A percentile compares a stretch with the other conserved stretches of the same genome.
Evolutionary conservation across 1,140 invertebrate genomes (phyloP).

Genomic region (Saccostrea glomerata): DNA sequence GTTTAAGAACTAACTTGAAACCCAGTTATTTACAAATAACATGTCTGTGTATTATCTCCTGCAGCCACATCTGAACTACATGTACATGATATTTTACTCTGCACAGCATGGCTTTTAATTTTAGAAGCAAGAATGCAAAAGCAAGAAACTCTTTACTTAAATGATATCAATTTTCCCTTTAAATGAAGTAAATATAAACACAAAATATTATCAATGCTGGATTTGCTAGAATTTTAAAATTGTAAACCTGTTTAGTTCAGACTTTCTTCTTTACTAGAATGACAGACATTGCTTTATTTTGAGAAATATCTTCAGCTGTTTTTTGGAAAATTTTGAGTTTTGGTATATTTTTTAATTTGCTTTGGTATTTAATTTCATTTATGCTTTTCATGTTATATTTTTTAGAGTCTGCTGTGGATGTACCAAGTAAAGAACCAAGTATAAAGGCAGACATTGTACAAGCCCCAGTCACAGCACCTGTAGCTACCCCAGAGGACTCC

Average conservation of each 20-base stretch:
- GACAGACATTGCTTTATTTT: no score
- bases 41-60: neutral
- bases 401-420: constrained; percentile 70
- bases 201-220: no score
- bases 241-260: no score
- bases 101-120: neutral
- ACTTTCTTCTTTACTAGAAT: no score
- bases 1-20: neutral
- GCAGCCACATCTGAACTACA: neutral
- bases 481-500: constrained; percentile 50
- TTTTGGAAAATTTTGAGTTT: no score
- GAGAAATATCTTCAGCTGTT: no score
- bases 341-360: no score
- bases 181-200: no score
- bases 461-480: constrained; percentile 57
- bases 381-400: neutral
- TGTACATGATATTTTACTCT: neutral
- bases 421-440: constrained; percentile 43
- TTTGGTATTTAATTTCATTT: no score
- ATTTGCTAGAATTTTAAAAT: no score
- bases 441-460: constrained; percentile 26
- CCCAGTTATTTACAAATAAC: constrained; percentile 4
- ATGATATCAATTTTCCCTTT: no score
- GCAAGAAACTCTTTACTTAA: neutral
- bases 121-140: neutral